A percentile compares a stretch with the other conserved stretches of the same genome.
Evolutionary conservation across 2,888 invertebrate genomes (phyloP).

Genomic region (Aelia acuminata): DNA sequence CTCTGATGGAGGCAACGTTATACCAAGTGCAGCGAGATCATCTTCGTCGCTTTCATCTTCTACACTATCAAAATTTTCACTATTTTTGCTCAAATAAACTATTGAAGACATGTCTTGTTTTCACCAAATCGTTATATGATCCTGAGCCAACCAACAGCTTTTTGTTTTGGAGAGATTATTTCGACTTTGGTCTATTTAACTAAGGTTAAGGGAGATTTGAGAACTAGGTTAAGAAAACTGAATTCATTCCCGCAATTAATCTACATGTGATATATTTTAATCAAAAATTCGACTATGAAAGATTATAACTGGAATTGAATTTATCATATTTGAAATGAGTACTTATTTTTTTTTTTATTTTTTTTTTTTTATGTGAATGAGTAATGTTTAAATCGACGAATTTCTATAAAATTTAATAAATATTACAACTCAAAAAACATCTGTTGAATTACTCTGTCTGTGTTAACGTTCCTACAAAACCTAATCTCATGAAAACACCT

Average conservation of each 20-base stretch:
- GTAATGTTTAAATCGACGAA: not conserved
- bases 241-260: not conserved
- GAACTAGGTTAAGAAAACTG: not conserved
- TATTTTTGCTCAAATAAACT: not conserved
- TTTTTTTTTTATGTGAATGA: not conserved
- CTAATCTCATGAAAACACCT: not conserved
- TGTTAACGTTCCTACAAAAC: not conserved
- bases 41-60: not conserved
- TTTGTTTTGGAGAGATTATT: not conserved
- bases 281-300: not conserved
- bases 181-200: not conserved
- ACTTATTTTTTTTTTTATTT: not conserved
- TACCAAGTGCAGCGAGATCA: not conserved
- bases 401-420: not conserved
- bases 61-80: not conserved
- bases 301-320: not conserved
- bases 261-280: not conserved
- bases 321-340: not conserved
- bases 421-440: not conserved
- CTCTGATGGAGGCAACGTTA: not conserved
- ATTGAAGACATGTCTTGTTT: constrained; percentile 6
- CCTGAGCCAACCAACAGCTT: not conserved
- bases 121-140: not conserved
- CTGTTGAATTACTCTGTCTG: not conserved
- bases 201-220: not conserved